Evolutionary conservation across 1,140 invertebrate genomes (phyloP).

Genomic region (Palaemon carinicauda): DNA sequence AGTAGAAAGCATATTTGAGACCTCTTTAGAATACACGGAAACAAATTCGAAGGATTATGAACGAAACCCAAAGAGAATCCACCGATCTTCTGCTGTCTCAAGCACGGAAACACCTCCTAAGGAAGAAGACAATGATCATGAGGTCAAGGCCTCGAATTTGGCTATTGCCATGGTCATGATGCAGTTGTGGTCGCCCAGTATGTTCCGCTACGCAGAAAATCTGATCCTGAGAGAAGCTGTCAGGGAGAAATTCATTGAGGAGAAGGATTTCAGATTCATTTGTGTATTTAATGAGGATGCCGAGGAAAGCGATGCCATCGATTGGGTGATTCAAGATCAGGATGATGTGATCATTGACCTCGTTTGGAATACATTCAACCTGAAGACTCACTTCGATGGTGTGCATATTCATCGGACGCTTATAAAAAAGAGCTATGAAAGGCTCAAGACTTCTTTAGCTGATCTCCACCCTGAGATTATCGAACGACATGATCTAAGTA

Average conservation of each 20-base stretch:
- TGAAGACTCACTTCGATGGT: conserved; percentile 15
- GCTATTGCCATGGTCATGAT: conserved; percentile 33
- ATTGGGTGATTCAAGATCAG: conserved; percentile 16
- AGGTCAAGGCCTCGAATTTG: too few relatives aligned
- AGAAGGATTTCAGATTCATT: conserved; percentile 19
- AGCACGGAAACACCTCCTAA: too few relatives aligned
- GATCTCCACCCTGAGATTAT: conserved; percentile 20
- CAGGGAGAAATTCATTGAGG: conserved; percentile 10
- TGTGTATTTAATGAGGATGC: neutral
- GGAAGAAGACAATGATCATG: too few relatives aligned
- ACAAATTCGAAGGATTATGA: too few relatives aligned
- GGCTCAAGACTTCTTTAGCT: conserved; percentile 22
- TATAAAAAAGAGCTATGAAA: conserved; percentile 28
- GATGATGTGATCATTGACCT: conserved; percentile 38
- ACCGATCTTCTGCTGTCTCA: too few relatives aligned
- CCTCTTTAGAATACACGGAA: too few relatives aligned
- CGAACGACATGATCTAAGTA: conserved; percentile 39
- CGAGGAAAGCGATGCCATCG: neutral
- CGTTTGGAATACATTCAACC: conserved; percentile 29
- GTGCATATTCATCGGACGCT: conserved; percentile 14
- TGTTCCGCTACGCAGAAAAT: conserved; percentile 32
- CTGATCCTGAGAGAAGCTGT: conserved; percentile 28
- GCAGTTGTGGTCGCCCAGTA: conserved; percentile 37
- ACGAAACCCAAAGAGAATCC: too few relatives aligned
- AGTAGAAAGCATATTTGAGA: too few relatives aligned